phyloP scores from a whole-genome alignment of 30 jellyfish, hydroid and myxozoan genomes.

The Mastigias papua region DNA sequence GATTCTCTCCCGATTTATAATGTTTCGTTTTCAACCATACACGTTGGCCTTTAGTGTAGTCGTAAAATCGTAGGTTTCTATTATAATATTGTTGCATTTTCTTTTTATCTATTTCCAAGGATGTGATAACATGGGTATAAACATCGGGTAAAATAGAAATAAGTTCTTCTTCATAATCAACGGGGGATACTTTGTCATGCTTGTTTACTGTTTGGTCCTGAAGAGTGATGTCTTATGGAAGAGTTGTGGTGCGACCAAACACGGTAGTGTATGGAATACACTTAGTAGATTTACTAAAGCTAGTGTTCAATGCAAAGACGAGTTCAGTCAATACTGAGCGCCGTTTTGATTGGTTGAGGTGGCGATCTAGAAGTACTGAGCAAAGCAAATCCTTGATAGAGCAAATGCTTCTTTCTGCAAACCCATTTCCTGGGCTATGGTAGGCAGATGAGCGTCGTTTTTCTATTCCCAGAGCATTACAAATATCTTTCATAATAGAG shows the following conservation, averaged over 20 bases:
- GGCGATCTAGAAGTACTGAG: no score
- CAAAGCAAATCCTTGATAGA: no score
- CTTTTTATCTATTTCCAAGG: conserved; percentile 3
- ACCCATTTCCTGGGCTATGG: no score
- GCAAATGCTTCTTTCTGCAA: no score
- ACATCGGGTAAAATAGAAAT: neutral
- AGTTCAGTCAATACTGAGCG: no score
- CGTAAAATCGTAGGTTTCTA: conserved; percentile 40
- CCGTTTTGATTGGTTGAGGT: no score
- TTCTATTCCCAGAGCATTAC: no score
- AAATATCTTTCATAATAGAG: no score
- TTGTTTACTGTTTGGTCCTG: neutral
- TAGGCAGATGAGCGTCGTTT: no score
- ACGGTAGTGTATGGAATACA: no score
- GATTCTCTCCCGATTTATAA: conserved; percentile 45
- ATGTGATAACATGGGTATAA: neutral
- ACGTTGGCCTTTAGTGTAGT: conserved; percentile 31
- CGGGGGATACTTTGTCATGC: neutral
- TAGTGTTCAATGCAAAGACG: no score
- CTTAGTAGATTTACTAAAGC: no score
- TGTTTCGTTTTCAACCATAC: conserved; percentile 53
- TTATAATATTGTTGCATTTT: conserved; percentile 32
- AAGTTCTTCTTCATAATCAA: neutral
- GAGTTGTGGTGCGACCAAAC: neutral
- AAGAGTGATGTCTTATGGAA: neutral